Evolutionary conservation across 2,888 invertebrate species (phyloP), one percentile per base, ranked within the genome.

Genomic region (Diloba caeruleocephala): DNA sequence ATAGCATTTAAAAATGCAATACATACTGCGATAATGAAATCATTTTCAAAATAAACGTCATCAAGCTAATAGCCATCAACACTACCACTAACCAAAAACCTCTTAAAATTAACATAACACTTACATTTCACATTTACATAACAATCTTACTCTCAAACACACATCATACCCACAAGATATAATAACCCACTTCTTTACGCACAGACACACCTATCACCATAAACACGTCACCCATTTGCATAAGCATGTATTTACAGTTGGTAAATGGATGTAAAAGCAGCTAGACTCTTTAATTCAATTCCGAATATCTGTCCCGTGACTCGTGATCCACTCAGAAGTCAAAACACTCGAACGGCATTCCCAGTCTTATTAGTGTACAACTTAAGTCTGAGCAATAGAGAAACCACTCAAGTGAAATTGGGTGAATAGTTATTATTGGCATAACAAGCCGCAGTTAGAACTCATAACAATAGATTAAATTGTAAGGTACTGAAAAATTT

Each of bases 291-390:
- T 3, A 15, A 5, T 44, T 34, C 31, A 33, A 50, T 41, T 58
- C 15, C 6, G 15, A 42, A 52, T 23, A 7, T 25, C 39, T 48
- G 44, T 33, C 33, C 29, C 13, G n/a, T 13, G 17, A 56, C 23
- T 13, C 43, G 32, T 44, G n/a, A n/a, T 48, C 46, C 39, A 38
- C 51, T 67, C 26, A 14, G 19, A 25, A 61, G 46, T 58, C 38
- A 59, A 64, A 64, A 64, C 42, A 52, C 51, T 70, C 28, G 45
- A 59, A 31, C 42, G 9, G 54, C 49, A 39, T 48, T 54, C 41
- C 39, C 50, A 52, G 59, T 52, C 60, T 56, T 70, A 60, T 60
- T 65, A 53, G 52, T 52, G 46, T 53, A 64, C 55, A 55, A 59
- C 34, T 66, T 69, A 43, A 51, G 44, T 51, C 50, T 50, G 60